A percentile compares a stretch with the other conserved stretches of the same genome.
Evolutionary conservation across 2,113 vertebrate genomes (phyloP).

Genomic region (Poecilia latipinna): DNA sequence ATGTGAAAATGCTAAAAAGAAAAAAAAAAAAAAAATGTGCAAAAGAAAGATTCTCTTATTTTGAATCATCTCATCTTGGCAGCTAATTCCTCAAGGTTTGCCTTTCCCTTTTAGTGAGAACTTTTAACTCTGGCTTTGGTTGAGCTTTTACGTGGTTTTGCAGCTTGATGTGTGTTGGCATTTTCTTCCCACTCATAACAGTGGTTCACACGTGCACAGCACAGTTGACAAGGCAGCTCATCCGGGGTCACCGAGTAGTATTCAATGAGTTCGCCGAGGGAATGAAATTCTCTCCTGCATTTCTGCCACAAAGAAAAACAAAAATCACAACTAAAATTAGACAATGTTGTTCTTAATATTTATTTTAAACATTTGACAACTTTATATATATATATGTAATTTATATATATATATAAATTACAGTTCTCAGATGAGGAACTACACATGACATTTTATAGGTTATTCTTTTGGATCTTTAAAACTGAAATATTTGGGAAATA

Average conservation of each 20-base stretch:
- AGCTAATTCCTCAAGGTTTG: slow-evolving; percentile 14
- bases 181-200: slow-evolving; percentile 87
- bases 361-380: neutral
- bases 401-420: too few species aligned
- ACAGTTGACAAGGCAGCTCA: slow-evolving; percentile 84
- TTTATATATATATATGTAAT: neutral
- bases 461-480: too few species aligned
- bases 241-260: slow-evolving; percentile 78
- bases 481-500: too few species aligned
- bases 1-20: slow-evolving; percentile 17
- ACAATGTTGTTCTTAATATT: neutral
- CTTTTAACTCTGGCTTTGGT: slow-evolving; percentile 33
- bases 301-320: slow-evolving; percentile 73
- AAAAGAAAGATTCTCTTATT: slow-evolving; percentile 11
- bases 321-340: neutral
- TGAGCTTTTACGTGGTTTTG: slow-evolving; percentile 17
- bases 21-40: slow-evolving; percentile 24
- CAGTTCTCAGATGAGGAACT: too few species aligned
- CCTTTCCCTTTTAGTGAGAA: slow-evolving; percentile 29
- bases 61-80: slow-evolving; percentile 16
- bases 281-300: slow-evolving; percentile 82
- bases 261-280: slow-evolving; percentile 86
- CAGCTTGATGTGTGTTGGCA: slow-evolving; percentile 9
- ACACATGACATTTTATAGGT: too few species aligned
- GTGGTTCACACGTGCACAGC: slow-evolving; percentile 86